These are phyloP conservation scores for Plodia interpunctella DNA, from an alignment of 1,140 invertebrate species.

Conservation along the genomic window DNA sequence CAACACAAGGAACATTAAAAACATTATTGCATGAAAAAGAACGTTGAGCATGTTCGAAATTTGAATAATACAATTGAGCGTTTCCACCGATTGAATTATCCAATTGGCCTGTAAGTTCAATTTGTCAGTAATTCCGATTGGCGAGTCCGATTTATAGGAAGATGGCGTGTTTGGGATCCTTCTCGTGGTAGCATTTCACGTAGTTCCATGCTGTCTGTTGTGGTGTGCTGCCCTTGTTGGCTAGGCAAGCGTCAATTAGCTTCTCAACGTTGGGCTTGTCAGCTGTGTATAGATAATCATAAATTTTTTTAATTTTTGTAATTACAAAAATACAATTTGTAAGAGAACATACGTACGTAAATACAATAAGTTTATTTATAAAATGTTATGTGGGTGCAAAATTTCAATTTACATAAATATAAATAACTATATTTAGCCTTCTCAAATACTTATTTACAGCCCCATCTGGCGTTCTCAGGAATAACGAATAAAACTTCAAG, in stretches of 20 bases:
- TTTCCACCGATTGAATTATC: neutral
- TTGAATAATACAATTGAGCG: neutral
- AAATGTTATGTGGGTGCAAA: too few species aligned
- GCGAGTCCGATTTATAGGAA: conserved; percentile 62
- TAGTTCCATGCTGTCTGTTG: conserved; percentile 76
- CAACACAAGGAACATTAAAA: neutral
- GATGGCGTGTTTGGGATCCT: conserved; percentile 70
- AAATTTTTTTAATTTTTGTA: too few species aligned
- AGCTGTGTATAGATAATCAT: conserved; percentile 35
- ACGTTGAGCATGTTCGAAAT: neutral
- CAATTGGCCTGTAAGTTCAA: too few species aligned
- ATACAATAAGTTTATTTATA: too few species aligned
- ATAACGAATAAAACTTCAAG: too few species aligned
- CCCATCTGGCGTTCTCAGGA: too few species aligned
- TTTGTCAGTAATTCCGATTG: too few species aligned
- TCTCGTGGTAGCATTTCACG: conserved; percentile 77
- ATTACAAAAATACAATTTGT: too few species aligned
- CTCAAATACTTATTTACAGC: too few species aligned
- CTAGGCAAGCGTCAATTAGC: conserved; percentile 67
- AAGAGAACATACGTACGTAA: too few species aligned
- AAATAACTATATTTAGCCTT: too few species aligned
- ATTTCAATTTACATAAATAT: too few species aligned
- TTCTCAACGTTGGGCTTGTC: conserved; percentile 67
- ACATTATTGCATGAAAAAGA: neutral
- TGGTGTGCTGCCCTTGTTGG: conserved; percentile 70